A percentile compares a stretch with the other conserved stretches of the same genome.
Evolutionary conservation across 2,888 invertebrate species (phyloP).

Genomic region (Lepidonotus clava): DNA sequence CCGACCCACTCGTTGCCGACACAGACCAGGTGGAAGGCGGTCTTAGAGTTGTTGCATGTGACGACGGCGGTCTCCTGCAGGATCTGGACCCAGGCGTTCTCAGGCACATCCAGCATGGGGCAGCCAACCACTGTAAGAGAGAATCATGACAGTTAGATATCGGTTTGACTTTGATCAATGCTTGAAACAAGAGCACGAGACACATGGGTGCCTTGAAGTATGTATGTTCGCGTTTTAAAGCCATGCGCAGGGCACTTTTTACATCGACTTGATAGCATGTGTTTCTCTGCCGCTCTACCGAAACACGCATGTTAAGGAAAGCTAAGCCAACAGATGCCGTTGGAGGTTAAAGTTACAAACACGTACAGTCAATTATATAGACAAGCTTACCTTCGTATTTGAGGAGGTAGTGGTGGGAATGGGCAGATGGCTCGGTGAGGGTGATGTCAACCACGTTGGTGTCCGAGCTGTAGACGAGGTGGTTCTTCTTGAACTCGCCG

Average conservation of each 20-base stretch:
- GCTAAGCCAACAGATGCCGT: too few species aligned
- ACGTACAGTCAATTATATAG: neutral
- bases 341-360: neutral
- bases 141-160: neutral
- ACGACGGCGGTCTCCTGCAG: conserved; percentile 25
- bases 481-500: conserved; percentile 42
- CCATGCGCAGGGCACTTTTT: too few species aligned
- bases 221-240: neutral
- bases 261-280: neutral
- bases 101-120: conserved; percentile 24
- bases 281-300: too few species aligned
- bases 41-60: conserved; percentile 28
- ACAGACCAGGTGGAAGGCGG: conserved; percentile 25
- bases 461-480: conserved; percentile 37
- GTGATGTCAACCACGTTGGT: conserved; percentile 38
- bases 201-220: neutral
- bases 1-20: conserved; percentile 51
- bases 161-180: neutral
- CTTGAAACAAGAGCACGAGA: neutral
- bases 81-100: conserved; percentile 40
- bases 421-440: conserved; percentile 39
- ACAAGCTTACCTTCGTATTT: conserved; percentile 19
- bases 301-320: too few species aligned
- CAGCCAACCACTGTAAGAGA: conserved; percentile 47
- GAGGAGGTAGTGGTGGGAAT: conserved; percentile 38